Evolutionary conservation across 2,797 vertebrate species (phyloP), one percentile per base, ranked within the genome.

Genomic region (Pseudomugil gertrudae): DNA sequence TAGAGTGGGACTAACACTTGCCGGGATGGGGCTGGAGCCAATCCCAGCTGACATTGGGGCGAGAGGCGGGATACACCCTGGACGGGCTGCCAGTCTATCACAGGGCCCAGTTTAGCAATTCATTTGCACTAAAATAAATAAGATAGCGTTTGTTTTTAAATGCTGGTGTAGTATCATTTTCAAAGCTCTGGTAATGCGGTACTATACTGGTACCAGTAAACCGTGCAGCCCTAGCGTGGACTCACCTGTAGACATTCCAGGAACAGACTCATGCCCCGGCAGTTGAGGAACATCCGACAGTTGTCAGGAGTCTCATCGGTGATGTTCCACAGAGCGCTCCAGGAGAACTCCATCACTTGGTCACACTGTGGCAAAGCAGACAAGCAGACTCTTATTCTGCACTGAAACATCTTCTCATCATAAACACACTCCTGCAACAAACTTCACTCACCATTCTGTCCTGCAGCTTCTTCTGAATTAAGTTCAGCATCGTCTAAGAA

Each of bases 271-370:
- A 99, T 99, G 80, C 98, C 98, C 0, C 94, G 95, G 87, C 95
- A 98, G 88, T 94, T 97, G 66, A 99, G 96, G 85, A 99, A 99
- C 97, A 99, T 99, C 88, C 98, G 96, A 3, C 98, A 99, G 91
- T 99, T 99, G 90, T 98, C 97, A 0, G 98, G 97, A 0, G 98
- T 99, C 91, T 99, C 98, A 0, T 99, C 98, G 0, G 98, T 99
- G 89, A 99, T 99, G 89, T 99, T 99, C 98, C 98, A 99, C 65
- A 99, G 90, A 7, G 98, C 98, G 0, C 98, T 99, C 98, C 98
- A 99, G 66, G 98, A 99, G 80, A 98, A 99, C 92, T 99, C 98
- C 98, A 99, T 99, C 80, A 99, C 98, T 91, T 99, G 97, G 84
- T 99, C 98, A 55, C 97, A 99, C 97, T 99, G 69, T 0, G 63